phyloP scores from a whole-genome alignment of 2,888 invertebrate species.

The Steinernema carpocapsae region DNA sequence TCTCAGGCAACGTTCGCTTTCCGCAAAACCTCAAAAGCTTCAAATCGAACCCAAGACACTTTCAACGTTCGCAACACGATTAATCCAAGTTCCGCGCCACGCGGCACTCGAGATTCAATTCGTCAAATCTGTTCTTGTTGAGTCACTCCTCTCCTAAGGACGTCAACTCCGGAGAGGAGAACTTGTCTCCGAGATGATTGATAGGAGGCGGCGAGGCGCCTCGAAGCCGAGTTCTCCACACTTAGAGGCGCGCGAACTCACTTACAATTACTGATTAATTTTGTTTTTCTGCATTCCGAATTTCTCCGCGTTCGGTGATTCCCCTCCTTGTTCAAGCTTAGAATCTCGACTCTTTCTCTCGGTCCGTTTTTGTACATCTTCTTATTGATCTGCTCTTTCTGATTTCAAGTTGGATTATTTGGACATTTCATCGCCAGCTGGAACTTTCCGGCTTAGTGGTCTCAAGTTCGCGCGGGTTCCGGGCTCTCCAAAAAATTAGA shows the following conservation, averaged over 20 bases:
- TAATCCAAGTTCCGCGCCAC: not conserved
- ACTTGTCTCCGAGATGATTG: slow-evolving; percentile 13
- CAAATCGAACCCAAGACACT: not conserved
- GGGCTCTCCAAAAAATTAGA: too few relatives aligned
- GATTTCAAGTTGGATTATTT: too few relatives aligned
- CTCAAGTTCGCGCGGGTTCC: too few relatives aligned
- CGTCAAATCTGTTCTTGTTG: slow-evolving; percentile 12
- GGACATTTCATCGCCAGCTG: too few relatives aligned
- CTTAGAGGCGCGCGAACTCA: slow-evolving; percentile 10
- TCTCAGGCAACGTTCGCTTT: not conserved
- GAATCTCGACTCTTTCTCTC: too few relatives aligned
- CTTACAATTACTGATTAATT: slow-evolving; percentile 28
- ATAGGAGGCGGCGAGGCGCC: slow-evolving; percentile 23
- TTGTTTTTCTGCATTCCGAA: not conserved
- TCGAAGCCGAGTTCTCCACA: not conserved
- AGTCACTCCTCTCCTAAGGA: slow-evolving; percentile 10
- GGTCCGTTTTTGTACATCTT: too few relatives aligned
- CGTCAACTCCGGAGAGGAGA: slow-evolving; percentile 1
- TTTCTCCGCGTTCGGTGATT: too few relatives aligned
- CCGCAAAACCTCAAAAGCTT: not conserved
- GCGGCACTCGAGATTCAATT: not conserved
- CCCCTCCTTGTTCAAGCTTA: too few relatives aligned
- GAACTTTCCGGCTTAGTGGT: too few relatives aligned
- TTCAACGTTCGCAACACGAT: not conserved
- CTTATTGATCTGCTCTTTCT: too few relatives aligned